These are phyloP conservation scores for Lasioglossum marginatum DNA, from an alignment of 2,888 invertebrate species.

Conservation along the genomic window DNA sequence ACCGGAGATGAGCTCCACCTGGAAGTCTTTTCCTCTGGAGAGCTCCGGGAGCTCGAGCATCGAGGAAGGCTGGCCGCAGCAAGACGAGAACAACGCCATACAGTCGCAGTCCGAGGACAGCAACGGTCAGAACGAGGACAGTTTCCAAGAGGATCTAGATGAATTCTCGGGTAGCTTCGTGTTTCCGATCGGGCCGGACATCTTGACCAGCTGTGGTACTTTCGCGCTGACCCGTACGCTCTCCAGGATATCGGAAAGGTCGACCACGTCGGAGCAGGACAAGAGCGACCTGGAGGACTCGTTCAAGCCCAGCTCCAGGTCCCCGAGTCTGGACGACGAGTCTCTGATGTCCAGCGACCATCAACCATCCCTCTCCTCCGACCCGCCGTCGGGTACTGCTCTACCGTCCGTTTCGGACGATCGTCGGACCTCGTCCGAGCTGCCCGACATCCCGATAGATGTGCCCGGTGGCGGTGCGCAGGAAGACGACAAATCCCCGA, in stretches of 20 bases:
- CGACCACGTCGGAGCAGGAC: conserved; percentile 93
- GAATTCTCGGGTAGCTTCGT: conserved; percentile 91
- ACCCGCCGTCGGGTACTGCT: conserved; percentile 87
- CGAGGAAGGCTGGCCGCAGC: conserved; percentile 93
- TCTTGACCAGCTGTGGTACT: conserved; percentile 90
- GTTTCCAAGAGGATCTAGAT: conserved; percentile 91
- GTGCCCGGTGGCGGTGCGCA: conserved; percentile 85
- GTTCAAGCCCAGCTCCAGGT: conserved; percentile 93
- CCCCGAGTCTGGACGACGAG: conserved; percentile 94
- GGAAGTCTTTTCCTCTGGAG: conserved; percentile 93
- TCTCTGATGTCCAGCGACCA: conserved; percentile 93
- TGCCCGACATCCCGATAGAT: conserved; percentile 94
- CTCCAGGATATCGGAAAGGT: conserved; percentile 94
- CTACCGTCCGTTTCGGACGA: conserved; percentile 89
- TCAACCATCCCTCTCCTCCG: conserved; percentile 93
- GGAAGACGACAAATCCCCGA: conserved; percentile 81
- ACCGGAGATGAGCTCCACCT: conserved; percentile 91
- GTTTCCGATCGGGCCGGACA: conserved; percentile 90
- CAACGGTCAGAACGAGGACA: conserved; percentile 82
- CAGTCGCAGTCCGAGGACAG: conserved; percentile 81
- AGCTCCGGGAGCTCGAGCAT: conserved; percentile 94
- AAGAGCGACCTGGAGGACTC: conserved; percentile 94
- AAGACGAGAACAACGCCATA: conserved; percentile 85
- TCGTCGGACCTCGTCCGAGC: conserved; percentile 92
- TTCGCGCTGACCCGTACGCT: conserved; percentile 92